phyloP scores from a whole-genome alignment of 30 jellyfish, hydroid and myxozoan species.

The Turritopsis dohrnii region DNA sequence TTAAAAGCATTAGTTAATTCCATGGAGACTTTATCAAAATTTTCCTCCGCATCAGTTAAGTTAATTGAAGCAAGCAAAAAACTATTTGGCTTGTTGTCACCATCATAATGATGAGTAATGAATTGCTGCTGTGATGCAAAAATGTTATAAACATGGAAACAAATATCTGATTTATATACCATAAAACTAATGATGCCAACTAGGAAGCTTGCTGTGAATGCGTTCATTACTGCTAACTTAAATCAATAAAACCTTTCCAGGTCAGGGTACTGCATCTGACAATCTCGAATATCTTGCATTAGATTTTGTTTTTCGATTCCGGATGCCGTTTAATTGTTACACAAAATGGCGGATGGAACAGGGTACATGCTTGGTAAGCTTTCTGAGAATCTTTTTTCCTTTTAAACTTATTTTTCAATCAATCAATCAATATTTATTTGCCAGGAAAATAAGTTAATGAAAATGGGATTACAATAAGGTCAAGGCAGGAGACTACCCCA shows the following conservation, averaged over 20 bases:
- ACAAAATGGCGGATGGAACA: not conserved
- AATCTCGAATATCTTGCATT: no score
- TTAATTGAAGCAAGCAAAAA: constrained; percentile 30
- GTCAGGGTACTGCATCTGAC: no score
- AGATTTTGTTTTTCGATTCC: not conserved
- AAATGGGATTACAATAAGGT: no score
- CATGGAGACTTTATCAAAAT: constrained; percentile 19
- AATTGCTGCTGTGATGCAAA: not conserved
- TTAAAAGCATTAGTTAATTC: constrained; percentile 11
- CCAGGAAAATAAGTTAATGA: no score
- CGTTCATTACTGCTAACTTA: not conserved
- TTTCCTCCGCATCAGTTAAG: constrained; percentile 36
- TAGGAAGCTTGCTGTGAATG: not conserved
- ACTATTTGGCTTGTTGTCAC: not conserved
- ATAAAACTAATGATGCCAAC: not conserved
- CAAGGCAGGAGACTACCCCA: no score
- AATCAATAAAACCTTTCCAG: no score
- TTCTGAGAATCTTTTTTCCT: not conserved
- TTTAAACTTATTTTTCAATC: no score
- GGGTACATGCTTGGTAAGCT: not conserved
- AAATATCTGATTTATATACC: not conserved
- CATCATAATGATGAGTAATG: no score
- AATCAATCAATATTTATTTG: no score
- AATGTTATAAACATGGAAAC: not conserved
- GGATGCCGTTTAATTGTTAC: not conserved